These are phyloP conservation scores for Thumatha senex DNA, from an alignment of 2,888 invertebrate genomes.

Conservation along the genomic window DNA sequence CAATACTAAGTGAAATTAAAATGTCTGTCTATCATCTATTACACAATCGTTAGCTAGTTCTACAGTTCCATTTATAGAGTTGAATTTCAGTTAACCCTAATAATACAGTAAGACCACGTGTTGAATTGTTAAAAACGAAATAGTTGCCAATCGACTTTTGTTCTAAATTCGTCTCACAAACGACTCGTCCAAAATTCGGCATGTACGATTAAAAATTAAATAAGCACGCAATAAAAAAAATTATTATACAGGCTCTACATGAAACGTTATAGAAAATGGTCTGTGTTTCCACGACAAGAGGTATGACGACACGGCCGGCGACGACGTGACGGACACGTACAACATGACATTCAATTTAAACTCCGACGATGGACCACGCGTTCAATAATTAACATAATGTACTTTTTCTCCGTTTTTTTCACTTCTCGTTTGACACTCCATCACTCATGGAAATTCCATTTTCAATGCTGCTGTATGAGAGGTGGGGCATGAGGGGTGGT, in stretches of 20 bases:
- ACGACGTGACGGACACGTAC: conserved; percentile 50
- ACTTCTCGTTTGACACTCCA: conserved; percentile 83
- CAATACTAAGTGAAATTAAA: too few species aligned
- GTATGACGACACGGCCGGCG: conserved; percentile 62
- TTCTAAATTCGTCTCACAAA: conserved; percentile 31
- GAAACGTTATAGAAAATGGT: conserved; percentile 52
- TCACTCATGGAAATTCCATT: conserved; percentile 84
- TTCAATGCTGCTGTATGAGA: conserved; percentile 80
- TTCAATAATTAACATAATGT: conserved; percentile 83
- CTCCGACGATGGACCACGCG: conserved; percentile 73
- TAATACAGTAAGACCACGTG: conserved; percentile 24
- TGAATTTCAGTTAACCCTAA: conserved; percentile 21
- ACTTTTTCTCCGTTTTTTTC: conserved; percentile 81
- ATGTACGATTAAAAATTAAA: conserved; percentile 36
- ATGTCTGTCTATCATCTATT: too few species aligned
- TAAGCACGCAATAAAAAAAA: conserved; percentile 44
- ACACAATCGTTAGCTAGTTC: too few species aligned
- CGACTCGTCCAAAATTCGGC: conserved; percentile 31
- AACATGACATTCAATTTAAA: conserved; percentile 82
- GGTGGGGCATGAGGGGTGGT: conserved; percentile 71
- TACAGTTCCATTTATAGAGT: conserved; percentile 10
- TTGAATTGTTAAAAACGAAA: conserved; percentile 15
- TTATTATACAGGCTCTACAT: conserved; percentile 48
- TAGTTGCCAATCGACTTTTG: conserved; percentile 35
- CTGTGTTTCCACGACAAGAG: conserved; percentile 52